Base-by-base conservation (phyloP, 2,113 vertebrate genomes). In the Meles meles region DNA sequence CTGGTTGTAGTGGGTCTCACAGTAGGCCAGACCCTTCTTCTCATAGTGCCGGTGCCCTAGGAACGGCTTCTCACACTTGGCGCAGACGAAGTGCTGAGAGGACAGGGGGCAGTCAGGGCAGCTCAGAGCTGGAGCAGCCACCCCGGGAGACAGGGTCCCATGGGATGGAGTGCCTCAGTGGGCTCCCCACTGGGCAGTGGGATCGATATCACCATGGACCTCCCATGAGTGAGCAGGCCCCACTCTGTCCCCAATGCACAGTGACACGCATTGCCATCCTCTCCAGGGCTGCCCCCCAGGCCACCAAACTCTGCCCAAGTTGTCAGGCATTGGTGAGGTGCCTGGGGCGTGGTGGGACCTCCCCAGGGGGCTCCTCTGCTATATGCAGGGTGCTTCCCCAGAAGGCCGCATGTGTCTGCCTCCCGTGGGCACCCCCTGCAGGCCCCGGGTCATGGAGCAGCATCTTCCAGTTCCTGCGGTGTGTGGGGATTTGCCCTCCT, bases 1-100 rank as follows among this genome's bases (percentile, higher is more conserved):
- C 99, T 99, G 99, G 96, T 98, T 99, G 95, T 99, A 99, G 71
- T 99, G 99, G 81, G 98, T 99, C 97, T 99, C 99, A 49, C 99
- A 99, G 88, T 99, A 99, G 67, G 99, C 99, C 97, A 99, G 97
- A n/a, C 99, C 99, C 89, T 99, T 99, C 92, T 98, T 99, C 97
- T 99, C 99, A 14, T 99, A 99, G 90, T 99, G 99, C 8, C 98
- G 98, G 59, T 99, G 99, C 3, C 99, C 99, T 97, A 99, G 94
- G 96, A 99, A 99, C 0, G 99, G 99, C 86, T 99, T 99, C 98
- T 99, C 99, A 93, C 99, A 99, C 97, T 99, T 99, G 97, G 99
- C 99, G 55, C 99, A 99, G 97, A 99, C 99, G 59, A 99, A 99
- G 97, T 99, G 99, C 99, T 99, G 94, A 11, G 27, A 27, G 12